A percentile compares a stretch with the other conserved stretches of the same genome.
Conservation (phyloP, 2,888 invertebrate genomes). For the Drosophila infuscata region DNA sequence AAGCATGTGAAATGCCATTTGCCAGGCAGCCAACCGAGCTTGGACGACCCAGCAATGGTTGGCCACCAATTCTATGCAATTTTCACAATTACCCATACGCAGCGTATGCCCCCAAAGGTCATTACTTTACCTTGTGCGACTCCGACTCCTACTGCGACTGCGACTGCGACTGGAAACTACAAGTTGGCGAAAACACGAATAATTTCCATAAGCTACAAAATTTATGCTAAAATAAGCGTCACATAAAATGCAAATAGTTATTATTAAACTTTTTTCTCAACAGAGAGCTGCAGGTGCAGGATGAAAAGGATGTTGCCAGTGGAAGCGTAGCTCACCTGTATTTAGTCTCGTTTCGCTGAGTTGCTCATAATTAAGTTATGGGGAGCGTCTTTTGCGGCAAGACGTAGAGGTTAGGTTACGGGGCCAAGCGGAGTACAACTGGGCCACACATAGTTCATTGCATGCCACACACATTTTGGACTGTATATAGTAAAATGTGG, state of each 20-base stretch:
- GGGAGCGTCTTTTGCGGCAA: conserved; percentile 9
- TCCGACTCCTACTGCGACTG: conserved; percentile 13
- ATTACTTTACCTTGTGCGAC: conserved; percentile 63
- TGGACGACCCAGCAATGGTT: background rate
- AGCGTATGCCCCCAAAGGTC: conserved; percentile 64
- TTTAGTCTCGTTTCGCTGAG: conserved; percentile 44
- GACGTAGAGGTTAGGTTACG: background rate
- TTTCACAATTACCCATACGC: conserved; percentile 73
- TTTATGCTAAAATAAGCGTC: conserved; percentile 78
- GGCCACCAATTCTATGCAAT: conserved; percentile 46
- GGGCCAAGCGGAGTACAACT: conserved; percentile 5
- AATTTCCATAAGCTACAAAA: conserved; percentile 75
- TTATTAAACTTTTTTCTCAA: conserved; percentile 72
- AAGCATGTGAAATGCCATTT: conserved; percentile 42
- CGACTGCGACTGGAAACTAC: conserved; percentile 32
- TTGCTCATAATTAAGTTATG: conserved; percentile 69
- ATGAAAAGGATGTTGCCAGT: background rate
- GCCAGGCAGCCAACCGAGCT: conserved; percentile 15
- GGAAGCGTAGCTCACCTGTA: conserved; percentile 17
- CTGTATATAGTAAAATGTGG: conserved; percentile 15
- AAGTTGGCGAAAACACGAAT: conserved; percentile 63
- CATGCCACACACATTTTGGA: conserved; percentile 40
- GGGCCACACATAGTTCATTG: conserved; percentile 49
- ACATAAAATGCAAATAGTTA: conserved; percentile 78
- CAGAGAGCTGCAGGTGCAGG: conserved; percentile 5